Evolutionary conservation across 2,888 invertebrate species (phyloP), one percentile per base, ranked within the genome.

Genomic region (Microctonus hyperodae): DNA sequence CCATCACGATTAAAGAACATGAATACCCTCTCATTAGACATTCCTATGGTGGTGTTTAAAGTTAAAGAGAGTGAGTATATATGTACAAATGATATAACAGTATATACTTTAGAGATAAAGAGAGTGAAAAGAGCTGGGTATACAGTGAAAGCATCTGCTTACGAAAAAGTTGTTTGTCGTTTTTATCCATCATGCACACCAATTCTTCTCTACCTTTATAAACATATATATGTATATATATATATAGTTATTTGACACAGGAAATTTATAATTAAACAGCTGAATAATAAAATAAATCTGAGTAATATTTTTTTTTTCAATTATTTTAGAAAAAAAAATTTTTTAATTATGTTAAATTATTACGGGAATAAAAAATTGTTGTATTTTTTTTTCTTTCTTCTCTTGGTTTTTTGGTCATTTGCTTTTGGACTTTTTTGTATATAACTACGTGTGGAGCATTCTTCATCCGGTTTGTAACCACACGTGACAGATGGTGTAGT

Each of bases 21-120:
- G 66, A 69, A 70, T 66, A 66, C 68, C 60, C 61, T 31, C 68
- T 69, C 69, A 69, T 71, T 69, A 68, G 64, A 62, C 67, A 68
- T 68, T 68, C 64, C 65, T 31, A 50, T 65, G 53, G 51, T 65
- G 65, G 65, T 65, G 65, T 65, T 65, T 59, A 65, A 51, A 37
- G 59, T 35, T 50, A 58, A 48, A 58, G 11, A 16, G 23, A 57
- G 57, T 35, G n/a, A 13, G 33, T 13, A 37, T 5, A n/a, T 37
- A 37, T 5, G 6, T n/a, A 25, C 55, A 55, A n/a, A 20, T 50
- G 61, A 33, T 53, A 53, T 33, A 37, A 25, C 22, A 33, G 25
- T 35, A 37, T 37, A 20, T 55, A 20, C 7, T 4, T 7, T n/a
- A 4, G 44, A 9, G 16, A 44, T n/a, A n/a, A 44, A 44, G 16